phyloP scores from a whole-genome alignment of 2,888 invertebrate genomes.

The Drosophila buzzatii region DNA sequence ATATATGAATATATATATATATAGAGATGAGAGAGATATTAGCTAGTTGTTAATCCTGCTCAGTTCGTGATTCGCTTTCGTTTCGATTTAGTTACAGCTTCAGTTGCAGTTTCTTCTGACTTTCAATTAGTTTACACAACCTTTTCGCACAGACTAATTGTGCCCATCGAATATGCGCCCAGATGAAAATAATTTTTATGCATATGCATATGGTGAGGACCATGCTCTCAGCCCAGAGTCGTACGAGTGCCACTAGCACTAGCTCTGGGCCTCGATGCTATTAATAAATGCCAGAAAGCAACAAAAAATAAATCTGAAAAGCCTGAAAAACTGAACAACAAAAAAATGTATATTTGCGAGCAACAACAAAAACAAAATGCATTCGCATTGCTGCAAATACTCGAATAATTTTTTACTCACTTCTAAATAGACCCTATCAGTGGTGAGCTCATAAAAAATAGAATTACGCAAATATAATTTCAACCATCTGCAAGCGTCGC shows the following conservation, averaged over 20 bases:
- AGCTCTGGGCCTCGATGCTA: conserved; percentile 61
- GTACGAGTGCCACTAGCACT: conserved; percentile 22
- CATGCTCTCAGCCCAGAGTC: conserved; percentile 23
- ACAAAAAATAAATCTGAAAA: background rate
- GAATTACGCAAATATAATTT: background rate
- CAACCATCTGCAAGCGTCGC: background rate
- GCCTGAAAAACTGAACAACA: background rate
- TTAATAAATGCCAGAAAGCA: conserved; percentile 42
- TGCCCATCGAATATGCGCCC: conserved; percentile 40
- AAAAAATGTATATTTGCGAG: background rate
- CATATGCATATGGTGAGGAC: conserved; percentile 18
- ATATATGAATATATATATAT: background rate
- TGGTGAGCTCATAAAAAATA: conserved; percentile 14
- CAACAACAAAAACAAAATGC: conserved; percentile 1
- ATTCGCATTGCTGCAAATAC: conserved; percentile 35
- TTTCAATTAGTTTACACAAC: conserved; percentile 51
- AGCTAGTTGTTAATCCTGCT: conserved; percentile 22
- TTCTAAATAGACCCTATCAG: conserved; percentile 44
- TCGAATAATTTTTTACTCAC: conserved; percentile 51
- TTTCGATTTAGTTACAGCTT: background rate
- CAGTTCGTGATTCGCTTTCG: conserved; percentile 1
- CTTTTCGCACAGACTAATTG: conserved; percentile 59
- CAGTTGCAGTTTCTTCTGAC: conserved; percentile 2
- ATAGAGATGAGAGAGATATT: too few species aligned
- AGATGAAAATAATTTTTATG: conserved; percentile 47